Conservation (phyloP, 1,140 invertebrate genomes). For the Heterodera carotae region DNA sequence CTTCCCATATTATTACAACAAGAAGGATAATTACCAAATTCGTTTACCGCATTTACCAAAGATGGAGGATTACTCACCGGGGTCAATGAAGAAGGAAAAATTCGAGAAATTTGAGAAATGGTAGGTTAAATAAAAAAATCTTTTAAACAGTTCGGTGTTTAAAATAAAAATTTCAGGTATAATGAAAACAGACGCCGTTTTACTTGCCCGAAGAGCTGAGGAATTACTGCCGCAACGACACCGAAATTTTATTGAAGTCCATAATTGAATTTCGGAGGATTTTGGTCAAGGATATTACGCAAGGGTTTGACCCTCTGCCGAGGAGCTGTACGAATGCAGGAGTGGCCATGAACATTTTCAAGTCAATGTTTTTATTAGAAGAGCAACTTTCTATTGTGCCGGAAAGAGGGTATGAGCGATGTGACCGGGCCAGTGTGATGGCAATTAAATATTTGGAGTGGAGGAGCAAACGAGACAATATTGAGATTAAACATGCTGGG, state of each 20-base stretch:
- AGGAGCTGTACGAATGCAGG: not conserved
- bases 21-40: not conserved
- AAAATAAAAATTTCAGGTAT: not conserved
- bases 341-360: not conserved
- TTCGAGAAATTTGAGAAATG: not conserved
- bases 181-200: constrained; percentile 1
- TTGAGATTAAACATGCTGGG: not conserved
- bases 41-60: not conserved
- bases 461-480: not conserved
- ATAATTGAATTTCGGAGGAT: constrained; percentile 10
- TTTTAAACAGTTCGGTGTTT: no score
- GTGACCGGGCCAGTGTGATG: not conserved
- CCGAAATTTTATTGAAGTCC: not conserved
- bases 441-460: constrained; percentile 20
- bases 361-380: not conserved
- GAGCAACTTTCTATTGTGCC: constrained; percentile 3
- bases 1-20: not conserved
- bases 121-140: not conserved
- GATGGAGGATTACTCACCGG: not conserved
- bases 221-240: constrained; percentile 14
- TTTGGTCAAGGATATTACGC: not conserved
- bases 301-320: constrained; percentile 9
- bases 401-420: constrained; percentile 12
- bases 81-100: not conserved
- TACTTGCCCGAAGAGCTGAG: not conserved